These are phyloP conservation scores for Saguinus midas DNA, from an alignment of 2,113 vertebrate genomes.

Conservation along the genomic window DNA sequence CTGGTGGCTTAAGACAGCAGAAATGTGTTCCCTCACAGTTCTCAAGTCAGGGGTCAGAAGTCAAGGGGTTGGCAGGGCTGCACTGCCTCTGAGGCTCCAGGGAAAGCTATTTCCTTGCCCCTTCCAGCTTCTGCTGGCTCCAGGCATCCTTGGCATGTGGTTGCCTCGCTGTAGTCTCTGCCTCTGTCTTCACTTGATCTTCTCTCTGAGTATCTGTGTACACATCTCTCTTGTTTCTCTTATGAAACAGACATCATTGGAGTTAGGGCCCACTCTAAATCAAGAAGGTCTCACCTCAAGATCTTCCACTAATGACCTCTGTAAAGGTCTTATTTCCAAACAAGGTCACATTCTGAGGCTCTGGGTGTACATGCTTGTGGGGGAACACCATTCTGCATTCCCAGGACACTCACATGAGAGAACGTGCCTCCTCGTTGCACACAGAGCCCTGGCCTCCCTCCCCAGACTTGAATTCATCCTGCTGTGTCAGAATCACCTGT, in stretches of 20 bases:
- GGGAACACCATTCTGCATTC: not conserved
- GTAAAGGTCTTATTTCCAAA: not conserved
- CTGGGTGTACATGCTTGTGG: not conserved
- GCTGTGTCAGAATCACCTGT: fast-evolving
- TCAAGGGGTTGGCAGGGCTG: not conserved
- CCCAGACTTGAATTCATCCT: not conserved
- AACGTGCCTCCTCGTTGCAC: fast-evolving
- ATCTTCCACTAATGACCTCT: not conserved
- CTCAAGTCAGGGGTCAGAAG: not conserved
- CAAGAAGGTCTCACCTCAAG: not conserved
- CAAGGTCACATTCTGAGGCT: not conserved
- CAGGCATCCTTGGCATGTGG: fast-evolving
- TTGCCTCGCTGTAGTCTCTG: fast-evolving
- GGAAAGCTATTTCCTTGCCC: fast-evolving
- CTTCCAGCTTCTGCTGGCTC: not conserved
- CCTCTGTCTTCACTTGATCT: not conserved
- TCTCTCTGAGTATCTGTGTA: not conserved
- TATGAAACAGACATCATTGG: not conserved
- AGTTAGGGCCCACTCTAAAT: not conserved
- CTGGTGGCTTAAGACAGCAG: not conserved
- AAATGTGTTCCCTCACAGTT: not conserved
- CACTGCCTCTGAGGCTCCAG: fast-evolving
- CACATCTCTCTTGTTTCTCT: not conserved
- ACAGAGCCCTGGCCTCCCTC: not conserved
- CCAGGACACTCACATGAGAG: fast-evolving